Evolutionary conservation across 2,888 invertebrate species (phyloP).

Genomic region (Ephialtes manifestator): DNA sequence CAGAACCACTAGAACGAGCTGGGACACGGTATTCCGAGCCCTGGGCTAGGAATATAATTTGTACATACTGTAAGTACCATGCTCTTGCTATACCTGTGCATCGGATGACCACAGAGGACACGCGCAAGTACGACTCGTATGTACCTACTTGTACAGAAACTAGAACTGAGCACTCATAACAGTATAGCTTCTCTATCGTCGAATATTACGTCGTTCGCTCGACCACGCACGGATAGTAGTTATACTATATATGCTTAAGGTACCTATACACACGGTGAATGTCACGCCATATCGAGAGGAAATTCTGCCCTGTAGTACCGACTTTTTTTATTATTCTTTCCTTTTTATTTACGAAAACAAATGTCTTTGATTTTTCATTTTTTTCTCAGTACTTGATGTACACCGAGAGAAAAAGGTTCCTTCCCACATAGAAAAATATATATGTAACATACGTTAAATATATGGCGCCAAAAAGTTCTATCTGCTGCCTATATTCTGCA

Average conservation of each 20-base stretch:
- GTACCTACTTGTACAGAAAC: constrained; percentile 7
- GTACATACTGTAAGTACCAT: constrained; percentile 46
- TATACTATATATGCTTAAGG: not conserved
- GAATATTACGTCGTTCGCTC: constrained; percentile 38
- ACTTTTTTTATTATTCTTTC: too few relatives aligned
- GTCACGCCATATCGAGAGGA: too few relatives aligned
- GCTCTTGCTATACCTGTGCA: constrained; percentile 34
- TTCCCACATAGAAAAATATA: too few relatives aligned
- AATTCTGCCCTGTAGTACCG: too few relatives aligned
- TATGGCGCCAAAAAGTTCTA: too few relatives aligned
- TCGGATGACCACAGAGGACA: constrained; percentile 53
- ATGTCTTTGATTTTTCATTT: too few relatives aligned
- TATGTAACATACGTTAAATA: too few relatives aligned
- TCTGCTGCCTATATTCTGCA: too few relatives aligned
- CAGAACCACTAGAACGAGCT: constrained; percentile 48
- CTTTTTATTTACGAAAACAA: too few relatives aligned
- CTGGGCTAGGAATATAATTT: constrained; percentile 63
- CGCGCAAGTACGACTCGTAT: constrained; percentile 21
- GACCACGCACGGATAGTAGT: not conserved
- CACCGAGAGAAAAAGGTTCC: too few relatives aligned
- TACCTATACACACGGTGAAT: not conserved
- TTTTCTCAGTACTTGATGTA: too few relatives aligned
- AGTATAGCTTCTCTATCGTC: constrained; percentile 24
- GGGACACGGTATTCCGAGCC: constrained; percentile 37
- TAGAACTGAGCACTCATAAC: constrained; percentile 21